These are phyloP conservation scores for Eptatretus burgeri DNA, from an alignment of 2,113 vertebrate species.

Conservation along the genomic window DNA sequence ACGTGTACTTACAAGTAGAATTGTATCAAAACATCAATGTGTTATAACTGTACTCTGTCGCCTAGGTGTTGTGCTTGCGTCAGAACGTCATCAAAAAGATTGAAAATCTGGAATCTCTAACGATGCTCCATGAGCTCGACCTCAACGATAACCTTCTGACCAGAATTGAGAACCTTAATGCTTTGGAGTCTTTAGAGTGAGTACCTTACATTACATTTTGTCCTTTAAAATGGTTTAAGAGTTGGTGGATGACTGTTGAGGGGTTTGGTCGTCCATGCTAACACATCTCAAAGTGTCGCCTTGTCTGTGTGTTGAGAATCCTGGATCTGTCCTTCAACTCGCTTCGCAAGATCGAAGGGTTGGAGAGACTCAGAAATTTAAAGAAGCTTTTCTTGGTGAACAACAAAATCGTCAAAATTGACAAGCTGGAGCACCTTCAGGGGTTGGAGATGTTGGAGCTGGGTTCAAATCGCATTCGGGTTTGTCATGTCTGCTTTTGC, in stretches of 20 bases:
- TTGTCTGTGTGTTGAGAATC: slow-evolving; percentile 22
- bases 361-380: slow-evolving; percentile 38
- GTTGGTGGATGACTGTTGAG: no score
- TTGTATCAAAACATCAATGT: neutral
- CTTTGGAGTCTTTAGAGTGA: slow-evolving; percentile 57
- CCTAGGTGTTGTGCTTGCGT: slow-evolving; percentile 59
- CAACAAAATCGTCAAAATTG: slow-evolving; percentile 64
- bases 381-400: slow-evolving; percentile 86
- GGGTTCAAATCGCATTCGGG: slow-evolving; percentile 86
- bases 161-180: slow-evolving; percentile 61
- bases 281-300: neutral
- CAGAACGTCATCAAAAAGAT: slow-evolving; percentile 82
- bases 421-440: slow-evolving; percentile 37
- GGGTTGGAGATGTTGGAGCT: slow-evolving; percentile 65
- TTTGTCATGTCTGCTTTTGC: slow-evolving; percentile 15
- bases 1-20: neutral
- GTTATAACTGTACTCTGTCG: neutral
- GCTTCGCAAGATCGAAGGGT: slow-evolving; percentile 54
- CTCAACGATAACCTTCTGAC: slow-evolving; percentile 91
- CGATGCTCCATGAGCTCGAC: slow-evolving; percentile 46
- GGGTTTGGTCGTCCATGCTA: no score
- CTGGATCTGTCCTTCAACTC: slow-evolving; percentile 80
- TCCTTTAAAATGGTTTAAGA: no score
- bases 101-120: slow-evolving; percentile 57
- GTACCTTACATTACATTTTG: no score